Percentiles rank a stretch among this genome's conserved stretches.
phyloP scores from a whole-genome alignment of 1,140 invertebrate genomes.

The Diploscapter pachys region DNA sequence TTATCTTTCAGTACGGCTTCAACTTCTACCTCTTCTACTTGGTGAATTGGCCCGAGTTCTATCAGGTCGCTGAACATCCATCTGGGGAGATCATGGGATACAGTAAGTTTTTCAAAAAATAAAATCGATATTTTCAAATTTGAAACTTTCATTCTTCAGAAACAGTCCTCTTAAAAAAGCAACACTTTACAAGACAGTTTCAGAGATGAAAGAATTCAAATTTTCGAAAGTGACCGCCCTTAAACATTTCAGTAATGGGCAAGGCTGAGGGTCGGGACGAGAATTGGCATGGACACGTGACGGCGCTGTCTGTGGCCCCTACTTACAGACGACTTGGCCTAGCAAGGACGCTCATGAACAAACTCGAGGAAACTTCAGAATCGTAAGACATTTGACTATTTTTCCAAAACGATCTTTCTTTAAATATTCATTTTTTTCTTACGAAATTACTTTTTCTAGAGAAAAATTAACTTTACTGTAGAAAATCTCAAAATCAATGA shows the following conservation, averaged over 20 bases:
- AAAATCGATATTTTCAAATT: background rate
- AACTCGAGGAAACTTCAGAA: constrained; percentile 89
- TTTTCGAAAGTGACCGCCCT: constrained; percentile 8
- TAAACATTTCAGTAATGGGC: constrained; percentile 80
- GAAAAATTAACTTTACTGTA: too few relatives aligned
- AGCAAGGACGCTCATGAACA: constrained; percentile 86
- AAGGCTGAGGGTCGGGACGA: constrained; percentile 91
- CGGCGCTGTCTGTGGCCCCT: constrained; percentile 87
- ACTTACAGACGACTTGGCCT: constrained; percentile 84
- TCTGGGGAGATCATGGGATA: constrained; percentile 95
- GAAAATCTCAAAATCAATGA: background rate
- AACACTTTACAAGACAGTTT: background rate
- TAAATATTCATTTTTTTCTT: background rate
- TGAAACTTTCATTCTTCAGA: constrained; percentile 14
- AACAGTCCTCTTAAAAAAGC: background rate
- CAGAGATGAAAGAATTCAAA: too few relatives aligned
- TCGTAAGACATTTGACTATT: constrained; percentile 67
- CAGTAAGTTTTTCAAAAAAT: constrained; percentile 69
- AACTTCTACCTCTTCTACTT: constrained; percentile 96
- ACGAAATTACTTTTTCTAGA: too few relatives aligned
- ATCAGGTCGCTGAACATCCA: constrained; percentile 89
- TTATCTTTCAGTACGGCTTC: constrained; percentile 74
- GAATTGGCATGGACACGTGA: constrained; percentile 98
- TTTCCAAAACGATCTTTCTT: constrained; percentile 1
- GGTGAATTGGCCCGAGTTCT: constrained; percentile 98